These are phyloP conservation scores for Indicator indicator DNA, from an alignment of 2,113 vertebrate genomes.

Conservation along the genomic window DNA sequence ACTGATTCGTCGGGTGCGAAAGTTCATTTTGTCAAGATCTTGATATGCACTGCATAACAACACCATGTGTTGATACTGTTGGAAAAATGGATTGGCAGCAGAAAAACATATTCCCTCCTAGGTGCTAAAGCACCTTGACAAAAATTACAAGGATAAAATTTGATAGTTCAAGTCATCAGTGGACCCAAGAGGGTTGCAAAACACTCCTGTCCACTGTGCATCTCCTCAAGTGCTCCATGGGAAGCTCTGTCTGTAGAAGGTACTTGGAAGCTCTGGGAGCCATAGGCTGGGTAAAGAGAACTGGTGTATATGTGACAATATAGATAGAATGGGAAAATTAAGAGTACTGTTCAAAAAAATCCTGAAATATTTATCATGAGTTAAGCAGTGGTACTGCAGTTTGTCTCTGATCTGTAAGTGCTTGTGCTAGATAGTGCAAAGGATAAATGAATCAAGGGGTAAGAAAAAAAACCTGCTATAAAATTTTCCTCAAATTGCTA, in stretches of 20 bases:
- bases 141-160: background rate
- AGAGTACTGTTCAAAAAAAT: background rate
- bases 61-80: background rate
- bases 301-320: background rate
- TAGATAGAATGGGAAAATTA: background rate
- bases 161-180: background rate
- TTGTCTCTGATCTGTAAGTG: background rate
- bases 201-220: background rate
- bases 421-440: background rate
- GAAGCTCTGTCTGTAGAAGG: background rate
- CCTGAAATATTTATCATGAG: background rate
- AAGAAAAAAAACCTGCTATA: background rate
- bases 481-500: background rate
- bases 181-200: background rate
- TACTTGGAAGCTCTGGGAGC: background rate
- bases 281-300: background rate
- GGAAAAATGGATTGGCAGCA: constrained; percentile 1
- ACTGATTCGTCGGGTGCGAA: background rate
- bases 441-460: background rate
- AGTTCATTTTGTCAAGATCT: background rate
- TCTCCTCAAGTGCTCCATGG: background rate
- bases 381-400: background rate
- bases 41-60: background rate
- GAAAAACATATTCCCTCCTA: background rate
- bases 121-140: background rate